Evolutionary conservation across 2,113 vertebrate genomes (phyloP).

Genomic region (Pelobates fuscus): DNA sequence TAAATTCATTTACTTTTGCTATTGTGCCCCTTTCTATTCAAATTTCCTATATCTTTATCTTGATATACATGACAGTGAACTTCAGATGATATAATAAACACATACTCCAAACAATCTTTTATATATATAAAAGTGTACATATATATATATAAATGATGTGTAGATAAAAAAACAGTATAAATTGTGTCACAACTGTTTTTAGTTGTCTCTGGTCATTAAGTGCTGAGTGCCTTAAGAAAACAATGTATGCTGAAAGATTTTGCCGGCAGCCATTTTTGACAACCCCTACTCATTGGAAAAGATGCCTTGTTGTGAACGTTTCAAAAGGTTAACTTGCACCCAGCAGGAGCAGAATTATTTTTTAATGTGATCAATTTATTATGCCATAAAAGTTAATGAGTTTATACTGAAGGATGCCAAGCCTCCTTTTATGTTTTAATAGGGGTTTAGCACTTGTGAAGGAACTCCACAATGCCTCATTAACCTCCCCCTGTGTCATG

Average conservation of each 20-base stretch:
- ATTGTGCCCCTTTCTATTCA: too few relatives aligned
- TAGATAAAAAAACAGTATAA: too few relatives aligned
- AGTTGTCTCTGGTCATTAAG: constrained; percentile 5
- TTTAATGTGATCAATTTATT: constrained; percentile 80
- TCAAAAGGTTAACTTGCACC: constrained; percentile 60
- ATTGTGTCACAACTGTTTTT: too few relatives aligned
- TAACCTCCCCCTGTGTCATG: constrained; percentile 57
- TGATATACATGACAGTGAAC: too few relatives aligned
- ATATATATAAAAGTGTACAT: too few relatives aligned
- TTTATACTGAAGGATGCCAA: constrained; percentile 77
- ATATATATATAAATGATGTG: too few relatives aligned
- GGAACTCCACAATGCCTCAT: constrained; percentile 59
- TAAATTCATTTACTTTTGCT: too few relatives aligned
- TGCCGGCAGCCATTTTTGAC: constrained; percentile 14
- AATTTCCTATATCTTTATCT: too few relatives aligned
- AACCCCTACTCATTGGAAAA: constrained; percentile 5
- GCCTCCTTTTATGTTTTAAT: constrained; percentile 75
- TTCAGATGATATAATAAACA: too few relatives aligned
- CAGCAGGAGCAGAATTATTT: constrained; percentile 69
- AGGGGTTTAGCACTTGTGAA: constrained; percentile 69
- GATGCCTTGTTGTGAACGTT: not conserved
- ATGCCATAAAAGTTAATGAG: constrained; percentile 83
- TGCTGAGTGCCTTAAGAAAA: constrained; percentile 17
- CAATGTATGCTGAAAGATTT: constrained; percentile 19
- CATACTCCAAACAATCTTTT: too few relatives aligned